phyloP scores from a whole-genome alignment of 1,140 invertebrate genomes.

The Lasaia peninsularis region DNA sequence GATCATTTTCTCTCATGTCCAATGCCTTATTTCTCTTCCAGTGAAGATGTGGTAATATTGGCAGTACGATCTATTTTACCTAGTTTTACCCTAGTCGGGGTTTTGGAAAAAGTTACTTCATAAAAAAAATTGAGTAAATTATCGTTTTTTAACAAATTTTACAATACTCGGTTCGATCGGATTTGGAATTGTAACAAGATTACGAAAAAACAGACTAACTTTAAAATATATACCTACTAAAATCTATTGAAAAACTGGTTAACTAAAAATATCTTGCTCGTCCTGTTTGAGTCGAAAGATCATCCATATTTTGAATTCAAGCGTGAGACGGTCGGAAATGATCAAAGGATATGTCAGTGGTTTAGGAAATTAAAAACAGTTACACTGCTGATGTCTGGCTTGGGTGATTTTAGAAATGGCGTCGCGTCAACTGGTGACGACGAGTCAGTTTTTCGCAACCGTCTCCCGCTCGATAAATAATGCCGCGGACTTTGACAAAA shows the following conservation, averaged over 20 bases:
- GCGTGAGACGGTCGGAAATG: conserved; percentile 59
- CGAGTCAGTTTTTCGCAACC: conserved; percentile 72
- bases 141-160: too few relatives aligned
- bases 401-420: conserved; percentile 71
- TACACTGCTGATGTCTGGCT: conserved; percentile 57
- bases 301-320: conserved; percentile 10
- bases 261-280: not conserved
- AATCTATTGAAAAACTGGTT: not conserved
- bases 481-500: conserved; percentile 74
- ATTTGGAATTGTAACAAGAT: too few relatives aligned
- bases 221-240: too few relatives aligned
- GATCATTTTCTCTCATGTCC: too few relatives aligned
- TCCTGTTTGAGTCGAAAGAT: not conserved
- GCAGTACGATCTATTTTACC: too few relatives aligned
- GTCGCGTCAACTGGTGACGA: conserved; percentile 61
- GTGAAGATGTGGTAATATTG: too few relatives aligned
- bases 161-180: too few relatives aligned
- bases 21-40: too few relatives aligned
- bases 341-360: conserved; percentile 52
- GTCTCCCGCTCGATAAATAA: conserved; percentile 76
- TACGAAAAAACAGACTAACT: too few relatives aligned
- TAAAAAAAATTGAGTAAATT: too few relatives aligned
- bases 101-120: too few relatives aligned
- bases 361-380: conserved; percentile 69
- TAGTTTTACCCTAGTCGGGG: too few relatives aligned